These are phyloP conservation scores for Rhopalosiphum nymphaeae DNA, from an alignment of 2,888 invertebrate species.

Conservation along the genomic window DNA sequence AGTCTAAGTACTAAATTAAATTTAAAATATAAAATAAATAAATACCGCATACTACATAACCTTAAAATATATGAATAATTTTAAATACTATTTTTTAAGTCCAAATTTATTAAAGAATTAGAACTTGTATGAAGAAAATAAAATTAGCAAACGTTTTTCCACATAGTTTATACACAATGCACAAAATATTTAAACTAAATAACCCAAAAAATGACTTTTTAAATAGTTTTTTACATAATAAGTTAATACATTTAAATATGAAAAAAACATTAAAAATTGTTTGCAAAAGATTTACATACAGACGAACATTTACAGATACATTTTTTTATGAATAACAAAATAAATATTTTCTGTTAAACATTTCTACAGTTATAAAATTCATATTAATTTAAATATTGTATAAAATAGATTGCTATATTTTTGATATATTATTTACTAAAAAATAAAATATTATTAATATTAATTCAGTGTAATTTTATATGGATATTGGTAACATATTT, in stretches of 20 bases:
- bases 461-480: background rate
- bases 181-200: background rate
- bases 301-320: too few species aligned
- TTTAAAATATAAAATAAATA: background rate
- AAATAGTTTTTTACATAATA: background rate
- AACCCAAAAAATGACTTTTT: background rate
- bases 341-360: background rate
- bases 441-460: background rate
- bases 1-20: background rate
- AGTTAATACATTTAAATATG: background rate
- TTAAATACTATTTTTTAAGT: background rate
- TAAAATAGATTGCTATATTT: background rate
- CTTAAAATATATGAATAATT: background rate
- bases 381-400: background rate
- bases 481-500: background rate
- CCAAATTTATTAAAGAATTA: background rate
- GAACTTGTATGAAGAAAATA: background rate
- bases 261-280: background rate
- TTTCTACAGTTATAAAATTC: background rate
- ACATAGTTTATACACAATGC: background rate
- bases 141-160: background rate
- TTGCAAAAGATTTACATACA: background rate
- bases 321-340: background rate
- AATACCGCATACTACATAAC: constrained; percentile 45
- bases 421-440: background rate